Evolutionary conservation across 53 echinoderm and acorn worm species (phyloP).

Genomic region (Arbacia lixula): DNA sequence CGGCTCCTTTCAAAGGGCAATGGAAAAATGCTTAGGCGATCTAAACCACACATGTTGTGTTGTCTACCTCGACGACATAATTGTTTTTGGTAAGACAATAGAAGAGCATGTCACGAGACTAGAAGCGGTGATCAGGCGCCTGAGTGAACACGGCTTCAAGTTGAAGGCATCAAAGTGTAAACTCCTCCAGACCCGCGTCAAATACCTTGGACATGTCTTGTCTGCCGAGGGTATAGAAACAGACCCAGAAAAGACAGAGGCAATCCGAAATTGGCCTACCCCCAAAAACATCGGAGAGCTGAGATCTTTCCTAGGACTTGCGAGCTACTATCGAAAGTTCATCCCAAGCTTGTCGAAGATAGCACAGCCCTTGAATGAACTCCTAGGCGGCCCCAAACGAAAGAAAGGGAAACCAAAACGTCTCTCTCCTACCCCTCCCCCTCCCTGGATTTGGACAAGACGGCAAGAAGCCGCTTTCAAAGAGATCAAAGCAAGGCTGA

Average conservation of each 20-base stretch:
- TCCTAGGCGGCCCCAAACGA: slow-evolving; percentile 43
- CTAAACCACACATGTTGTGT: slow-evolving; percentile 50
- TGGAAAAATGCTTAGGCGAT: slow-evolving; percentile 59
- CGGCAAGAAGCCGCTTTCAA: not conserved
- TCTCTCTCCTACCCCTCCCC: not conserved
- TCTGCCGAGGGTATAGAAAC: slow-evolving; percentile 58
- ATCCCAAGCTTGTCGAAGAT: slow-evolving; percentile 58
- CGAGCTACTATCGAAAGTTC: slow-evolving; percentile 66
- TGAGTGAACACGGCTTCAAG: slow-evolving; percentile 62
- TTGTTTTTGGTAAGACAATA: slow-evolving; percentile 39
- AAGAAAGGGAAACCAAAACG: not conserved
- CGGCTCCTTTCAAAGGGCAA: slow-evolving; percentile 52
- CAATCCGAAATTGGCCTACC: slow-evolving; percentile 55
- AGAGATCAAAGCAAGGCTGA: slow-evolving; percentile 4
- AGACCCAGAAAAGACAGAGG: slow-evolving; percentile 65
- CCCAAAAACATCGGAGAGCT: slow-evolving; percentile 54
- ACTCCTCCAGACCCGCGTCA: slow-evolving; percentile 45
- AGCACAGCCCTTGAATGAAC: slow-evolving; percentile 56
- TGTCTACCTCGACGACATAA: slow-evolving; percentile 66
- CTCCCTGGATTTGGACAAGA: slow-evolving; percentile 32
- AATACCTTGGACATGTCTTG: slow-evolving; percentile 64
- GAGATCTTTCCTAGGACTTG: slow-evolving; percentile 61
- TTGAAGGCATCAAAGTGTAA: slow-evolving; percentile 62
- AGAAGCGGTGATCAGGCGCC: slow-evolving; percentile 48
- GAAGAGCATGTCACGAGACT: slow-evolving; percentile 53